phyloP scores from a whole-genome alignment of 2,113 vertebrate species.

The Sinocyclocheilus grahami region DNA sequence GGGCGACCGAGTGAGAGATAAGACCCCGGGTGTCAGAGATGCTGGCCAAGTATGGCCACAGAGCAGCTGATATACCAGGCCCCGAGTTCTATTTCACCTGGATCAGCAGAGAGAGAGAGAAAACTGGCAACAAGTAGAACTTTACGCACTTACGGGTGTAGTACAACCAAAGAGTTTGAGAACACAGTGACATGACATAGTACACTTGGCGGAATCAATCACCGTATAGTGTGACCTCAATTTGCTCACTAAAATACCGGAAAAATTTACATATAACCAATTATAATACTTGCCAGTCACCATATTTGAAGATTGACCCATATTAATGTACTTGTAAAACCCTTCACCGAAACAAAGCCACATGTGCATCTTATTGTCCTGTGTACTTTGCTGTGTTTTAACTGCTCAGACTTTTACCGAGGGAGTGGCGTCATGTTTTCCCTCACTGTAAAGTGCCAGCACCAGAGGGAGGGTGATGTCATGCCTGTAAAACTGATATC shows the following conservation, averaged over 20 bases:
- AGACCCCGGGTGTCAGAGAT: constrained; percentile 56
- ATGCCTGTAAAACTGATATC: constrained; percentile 57
- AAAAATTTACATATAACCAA: neutral
- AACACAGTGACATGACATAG: constrained; percentile 12
- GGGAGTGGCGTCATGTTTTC: constrained; percentile 56
- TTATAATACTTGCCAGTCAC: neutral
- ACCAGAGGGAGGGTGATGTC: constrained; percentile 57
- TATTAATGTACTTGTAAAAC: constrained; percentile 1
- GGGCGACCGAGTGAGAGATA: constrained; percentile 54
- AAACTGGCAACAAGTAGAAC: constrained; percentile 58
- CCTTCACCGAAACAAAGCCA: constrained; percentile 24
- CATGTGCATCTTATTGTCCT: constrained; percentile 43
- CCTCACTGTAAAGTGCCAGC: constrained; percentile 45
- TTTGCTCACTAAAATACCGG: neutral
- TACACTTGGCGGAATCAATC: neutral
- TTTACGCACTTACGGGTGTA: constrained; percentile 17
- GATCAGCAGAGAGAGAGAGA: constrained; percentile 76
- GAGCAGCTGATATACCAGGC: constrained; percentile 72
- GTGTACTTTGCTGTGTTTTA: constrained; percentile 47
- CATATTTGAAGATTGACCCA: neutral
- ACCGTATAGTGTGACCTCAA: neutral
- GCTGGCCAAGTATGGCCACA: constrained; percentile 71
- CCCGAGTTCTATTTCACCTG: constrained; percentile 76
- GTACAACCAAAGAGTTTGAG: constrained; percentile 14
- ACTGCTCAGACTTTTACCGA: constrained; percentile 55